Evolutionary conservation across 2,888 invertebrate genomes (phyloP).

Genomic region (Callimorpha dominula): DNA sequence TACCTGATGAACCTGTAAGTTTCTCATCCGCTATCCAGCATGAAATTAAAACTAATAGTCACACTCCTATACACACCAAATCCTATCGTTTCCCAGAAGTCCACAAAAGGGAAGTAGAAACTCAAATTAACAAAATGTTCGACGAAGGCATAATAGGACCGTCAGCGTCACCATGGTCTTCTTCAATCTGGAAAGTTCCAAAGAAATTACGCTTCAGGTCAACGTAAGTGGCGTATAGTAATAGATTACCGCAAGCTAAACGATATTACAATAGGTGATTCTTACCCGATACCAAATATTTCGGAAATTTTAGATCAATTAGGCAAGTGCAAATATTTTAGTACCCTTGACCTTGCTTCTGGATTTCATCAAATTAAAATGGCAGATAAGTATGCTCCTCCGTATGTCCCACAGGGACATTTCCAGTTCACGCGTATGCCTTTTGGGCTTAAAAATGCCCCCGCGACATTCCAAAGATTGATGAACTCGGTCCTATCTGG

Average conservation of each 20-base stretch:
- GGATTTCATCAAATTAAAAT: constrained; percentile 6
- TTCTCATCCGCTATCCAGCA: too few relatives aligned
- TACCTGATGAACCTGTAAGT: too few relatives aligned
- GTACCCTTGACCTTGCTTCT: neutral
- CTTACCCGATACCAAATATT: constrained; percentile 29
- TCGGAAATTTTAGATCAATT: constrained; percentile 28
- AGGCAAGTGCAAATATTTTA: constrained; percentile 5
- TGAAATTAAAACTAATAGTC: too few relatives aligned
- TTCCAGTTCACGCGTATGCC: constrained; percentile 20
- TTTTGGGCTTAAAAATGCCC: neutral
- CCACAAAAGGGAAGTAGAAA: constrained; percentile 13
- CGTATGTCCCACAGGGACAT: constrained; percentile 18
- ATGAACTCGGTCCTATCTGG: constrained; percentile 2
- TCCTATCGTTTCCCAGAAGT: constrained; percentile 16
- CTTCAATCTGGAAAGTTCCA: constrained; percentile 13
- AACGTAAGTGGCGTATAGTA: constrained; percentile 16
- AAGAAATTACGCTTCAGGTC: constrained; percentile 20
- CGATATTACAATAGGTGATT: constrained; percentile 36
- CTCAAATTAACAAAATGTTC: constrained; percentile 16
- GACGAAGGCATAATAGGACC: constrained; percentile 10
- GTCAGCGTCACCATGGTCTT: constrained; percentile 8
- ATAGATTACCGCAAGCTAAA: constrained; percentile 27
- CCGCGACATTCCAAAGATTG: constrained; percentile 24
- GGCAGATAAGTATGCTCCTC: neutral
- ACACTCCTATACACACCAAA: too few relatives aligned